These are phyloP conservation scores for Poeciliopsis prolifica DNA, from an alignment of 2,113 vertebrate species.

Conservation along the genomic window DNA sequence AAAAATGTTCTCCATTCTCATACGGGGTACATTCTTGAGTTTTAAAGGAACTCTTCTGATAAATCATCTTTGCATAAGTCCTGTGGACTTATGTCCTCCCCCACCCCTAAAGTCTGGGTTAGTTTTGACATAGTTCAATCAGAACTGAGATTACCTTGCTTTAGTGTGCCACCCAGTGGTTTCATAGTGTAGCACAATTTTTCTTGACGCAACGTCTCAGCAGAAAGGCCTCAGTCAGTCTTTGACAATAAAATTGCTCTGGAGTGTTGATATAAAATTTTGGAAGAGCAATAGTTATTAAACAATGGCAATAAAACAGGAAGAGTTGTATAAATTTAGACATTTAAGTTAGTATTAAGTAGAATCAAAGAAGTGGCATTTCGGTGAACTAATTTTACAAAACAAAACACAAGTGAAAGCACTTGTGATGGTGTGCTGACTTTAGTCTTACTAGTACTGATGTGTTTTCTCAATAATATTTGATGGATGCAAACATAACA, in stretches of 20 bases:
- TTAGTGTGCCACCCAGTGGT: constrained; percentile 9
- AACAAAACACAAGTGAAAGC: not conserved
- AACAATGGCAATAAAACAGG: too few relatives aligned
- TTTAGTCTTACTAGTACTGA: not conserved
- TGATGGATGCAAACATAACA: too few relatives aligned
- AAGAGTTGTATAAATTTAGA: too few relatives aligned
- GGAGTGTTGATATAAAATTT: not conserved
- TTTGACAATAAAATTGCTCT: not conserved
- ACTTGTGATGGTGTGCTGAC: not conserved
- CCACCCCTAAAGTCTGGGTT: not conserved
- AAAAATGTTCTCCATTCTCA: not conserved
- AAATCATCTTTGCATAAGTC: not conserved
- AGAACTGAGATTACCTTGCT: not conserved
- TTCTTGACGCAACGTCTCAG: not conserved
- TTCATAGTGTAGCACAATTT: not conserved
- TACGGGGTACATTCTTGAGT: not conserved
- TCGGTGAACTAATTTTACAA: too few relatives aligned
- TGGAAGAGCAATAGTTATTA: too few relatives aligned
- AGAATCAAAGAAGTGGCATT: too few relatives aligned
- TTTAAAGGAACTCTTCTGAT: not conserved
- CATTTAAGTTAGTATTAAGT: too few relatives aligned
- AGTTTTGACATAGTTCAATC: not conserved
- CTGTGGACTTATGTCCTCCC: not conserved
- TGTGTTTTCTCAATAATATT: too few relatives aligned
- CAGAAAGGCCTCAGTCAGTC: not conserved